Evolutionary conservation across 92 coral and sea anemone genomes (phyloP), one percentile per base, ranked within the genome.

Genomic region (Nematostella vectensis): DNA sequence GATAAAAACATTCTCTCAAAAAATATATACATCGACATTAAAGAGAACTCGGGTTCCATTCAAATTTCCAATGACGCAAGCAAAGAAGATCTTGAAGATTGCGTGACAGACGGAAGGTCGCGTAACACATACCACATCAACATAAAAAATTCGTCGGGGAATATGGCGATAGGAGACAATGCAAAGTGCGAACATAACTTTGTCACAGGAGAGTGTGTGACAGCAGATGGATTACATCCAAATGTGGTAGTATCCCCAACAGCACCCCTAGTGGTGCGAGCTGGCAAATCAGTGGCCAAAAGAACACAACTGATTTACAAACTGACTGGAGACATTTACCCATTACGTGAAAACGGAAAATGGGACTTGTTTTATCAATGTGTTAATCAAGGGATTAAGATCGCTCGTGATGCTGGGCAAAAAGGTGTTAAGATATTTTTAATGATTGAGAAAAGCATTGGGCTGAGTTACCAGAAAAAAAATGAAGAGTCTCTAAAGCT

Each of bases 311-410:
- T 43, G 30, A 31, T 69, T 29, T 52, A 43, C 43, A 2, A n/a
- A 1, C 27, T 75, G 2, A 55, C 59, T 10, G 63, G 65, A 31
- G 16, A 42, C 24, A 54, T 81, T 20, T 71, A 81, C 43, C 88
- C 88, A 0, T 43, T 70, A 16, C 83, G 88, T 17, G 88, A 81
- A 71, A 65, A 55, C 42, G 88, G 88, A 1, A 63, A 60, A 33
- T 76, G 83, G 79, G 44, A 26, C 2, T 33, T 65, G 19, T 81
- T 81, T 17, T 24, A 59, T 38, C 23, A 20, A 0, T 16, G 13
- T 10, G 56, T 69, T 1, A 57, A 25, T 13, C 21, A 29, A 16
- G 43, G 45, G 27, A 18, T 62, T 4, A 11, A 15, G 2, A 3
- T 36, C 21, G 29, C 16, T 2, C 31, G 11, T 10, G 28, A 17